Conservation (phyloP, 2,113 vertebrate species). For the Murina feae region DNA sequence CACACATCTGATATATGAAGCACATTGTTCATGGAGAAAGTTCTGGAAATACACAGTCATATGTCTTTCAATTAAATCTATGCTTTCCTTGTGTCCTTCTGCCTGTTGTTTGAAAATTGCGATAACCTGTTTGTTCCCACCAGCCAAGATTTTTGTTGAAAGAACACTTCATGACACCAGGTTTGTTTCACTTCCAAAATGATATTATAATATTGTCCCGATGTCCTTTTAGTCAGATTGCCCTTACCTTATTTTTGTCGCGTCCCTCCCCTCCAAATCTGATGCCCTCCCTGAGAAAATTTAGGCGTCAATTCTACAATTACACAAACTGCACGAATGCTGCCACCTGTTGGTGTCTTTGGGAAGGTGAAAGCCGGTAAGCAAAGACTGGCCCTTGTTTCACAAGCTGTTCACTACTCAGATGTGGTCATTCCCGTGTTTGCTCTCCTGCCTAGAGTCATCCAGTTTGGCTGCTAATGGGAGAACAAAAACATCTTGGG, state of each 20-base stretch:
- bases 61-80: background rate
- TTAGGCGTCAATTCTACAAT: background rate
- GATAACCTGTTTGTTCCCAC: background rate
- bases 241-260: background rate
- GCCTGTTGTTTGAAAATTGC: background rate
- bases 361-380: background rate
- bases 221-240: background rate
- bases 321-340: background rate
- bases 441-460: background rate
- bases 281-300: background rate
- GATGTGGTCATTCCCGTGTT: background rate
- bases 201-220: background rate
- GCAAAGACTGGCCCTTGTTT: background rate
- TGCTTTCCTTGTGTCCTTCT: background rate
- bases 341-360: conserved; percentile 41
- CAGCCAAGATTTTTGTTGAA: background rate
- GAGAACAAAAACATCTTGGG: background rate
- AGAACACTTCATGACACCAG: background rate
- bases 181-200: background rate
- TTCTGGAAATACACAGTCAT: background rate
- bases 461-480: background rate
- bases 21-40: background rate
- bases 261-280: background rate
- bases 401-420: background rate
- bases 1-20: background rate